Percentiles rank a stretch among this genome's conserved stretches.
phyloP scores from a whole-genome alignment of 2,888 invertebrate genomes.

The Amblyjoppa fuscipennis region DNA sequence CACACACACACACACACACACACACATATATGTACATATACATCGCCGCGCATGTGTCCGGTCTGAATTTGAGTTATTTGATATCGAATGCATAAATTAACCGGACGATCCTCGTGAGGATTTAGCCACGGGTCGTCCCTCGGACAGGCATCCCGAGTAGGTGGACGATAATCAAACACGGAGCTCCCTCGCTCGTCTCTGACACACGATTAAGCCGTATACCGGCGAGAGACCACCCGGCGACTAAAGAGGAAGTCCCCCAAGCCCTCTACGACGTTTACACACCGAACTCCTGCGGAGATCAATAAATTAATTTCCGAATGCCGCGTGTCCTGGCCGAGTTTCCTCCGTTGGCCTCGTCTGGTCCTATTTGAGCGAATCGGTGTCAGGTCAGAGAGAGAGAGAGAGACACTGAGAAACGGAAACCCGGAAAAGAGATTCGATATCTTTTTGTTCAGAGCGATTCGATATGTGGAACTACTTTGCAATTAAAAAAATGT shows the following conservation, averaged over 20 bases:
- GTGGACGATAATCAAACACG: conserved; percentile 14
- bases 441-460: not conserved
- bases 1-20: too few species aligned
- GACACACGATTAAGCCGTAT: conserved; percentile 3
- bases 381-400: not conserved
- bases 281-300: conserved; percentile 15
- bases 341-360: conserved; percentile 45
- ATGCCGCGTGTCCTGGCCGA: conserved; percentile 24
- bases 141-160: conserved; percentile 12
- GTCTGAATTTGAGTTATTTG: conserved; percentile 31
- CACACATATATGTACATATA: too few species aligned
- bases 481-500: too few species aligned
- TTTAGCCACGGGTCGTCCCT: not conserved
- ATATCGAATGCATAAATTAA: conserved; percentile 33
- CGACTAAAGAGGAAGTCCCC: conserved; percentile 39
- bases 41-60: not conserved
- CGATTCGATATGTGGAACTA: not conserved
- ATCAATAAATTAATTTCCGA: conserved; percentile 67
- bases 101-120: conserved; percentile 21
- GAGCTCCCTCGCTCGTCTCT: not conserved
- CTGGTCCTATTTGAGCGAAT: not conserved
- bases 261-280: conserved; percentile 50
- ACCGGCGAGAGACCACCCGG: not conserved
- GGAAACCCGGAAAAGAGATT: not conserved
- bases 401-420: not conserved